A percentile compares a stretch with the other conserved stretches of the same genome.
Conservation (phyloP, 2,888 invertebrate species). For the Ochropacha duplaris region DNA sequence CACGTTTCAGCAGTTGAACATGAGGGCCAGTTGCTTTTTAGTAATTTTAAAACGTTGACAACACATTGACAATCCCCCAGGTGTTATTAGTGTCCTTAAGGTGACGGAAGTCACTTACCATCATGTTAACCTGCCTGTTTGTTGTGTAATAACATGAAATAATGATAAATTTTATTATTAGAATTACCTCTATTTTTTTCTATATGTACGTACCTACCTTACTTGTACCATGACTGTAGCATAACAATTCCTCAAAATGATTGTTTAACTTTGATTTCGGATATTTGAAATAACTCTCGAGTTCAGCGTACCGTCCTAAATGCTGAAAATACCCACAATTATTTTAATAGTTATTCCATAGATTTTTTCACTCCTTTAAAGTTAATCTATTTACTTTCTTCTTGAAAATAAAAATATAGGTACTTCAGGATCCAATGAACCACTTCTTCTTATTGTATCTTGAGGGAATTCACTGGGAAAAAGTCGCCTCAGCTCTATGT, state of each 20-base stretch:
- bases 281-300: constrained; percentile 58
- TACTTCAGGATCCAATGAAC: constrained; percentile 65
- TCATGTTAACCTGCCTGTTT: no score
- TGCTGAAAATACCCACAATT: constrained; percentile 47
- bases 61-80: no score
- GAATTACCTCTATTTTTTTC: no score
- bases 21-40: no score
- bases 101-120: no score
- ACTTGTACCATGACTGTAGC: constrained; percentile 49
- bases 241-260: constrained; percentile 71
- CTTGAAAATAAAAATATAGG: not conserved
- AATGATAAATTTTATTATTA: no score
- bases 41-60: no score
- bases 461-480: constrained; percentile 73
- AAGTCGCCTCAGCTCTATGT: constrained; percentile 68
- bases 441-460: constrained; percentile 65
- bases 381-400: not conserved
- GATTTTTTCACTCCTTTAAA: no score
- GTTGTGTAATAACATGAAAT: no score
- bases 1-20: no score
- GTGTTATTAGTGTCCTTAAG: no score
- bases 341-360: not conserved
- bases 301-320: constrained; percentile 65
- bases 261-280: constrained; percentile 60
- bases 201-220: constrained; percentile 44